Evolutionary conservation across 2,888 invertebrate species (phyloP).

Genomic region (Vanessa cardui): DNA sequence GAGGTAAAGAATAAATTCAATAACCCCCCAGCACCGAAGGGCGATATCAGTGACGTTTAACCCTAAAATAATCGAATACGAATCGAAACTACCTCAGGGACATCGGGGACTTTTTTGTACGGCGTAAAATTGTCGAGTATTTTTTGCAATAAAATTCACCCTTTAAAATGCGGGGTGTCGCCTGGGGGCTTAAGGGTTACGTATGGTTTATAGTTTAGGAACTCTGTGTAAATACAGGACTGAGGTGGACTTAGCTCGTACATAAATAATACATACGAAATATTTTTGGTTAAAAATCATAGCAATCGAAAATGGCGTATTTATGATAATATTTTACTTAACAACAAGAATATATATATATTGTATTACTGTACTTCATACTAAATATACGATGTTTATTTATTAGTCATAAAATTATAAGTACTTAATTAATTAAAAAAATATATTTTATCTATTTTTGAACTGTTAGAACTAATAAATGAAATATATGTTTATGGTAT

Average conservation of each 20-base stretch:
- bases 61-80: conserved; percentile 81
- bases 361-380: no score
- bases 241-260: background rate
- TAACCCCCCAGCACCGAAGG: conserved; percentile 71
- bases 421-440: no score
- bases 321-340: no score
- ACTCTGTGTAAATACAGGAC: conserved; percentile 36
- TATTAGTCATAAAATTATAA: no score
- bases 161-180: conserved; percentile 61
- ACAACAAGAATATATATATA: no score
- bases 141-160: conserved; percentile 73
- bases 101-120: conserved; percentile 68
- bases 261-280: background rate
- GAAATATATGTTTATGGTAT: no score
- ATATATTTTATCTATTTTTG: no score
- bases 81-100: conserved; percentile 82
- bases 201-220: conserved; percentile 38
- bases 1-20: conserved; percentile 70
- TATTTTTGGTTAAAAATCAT: background rate
- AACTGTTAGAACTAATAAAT: no score
- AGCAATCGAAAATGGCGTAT: no score
- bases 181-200: conserved; percentile 37
- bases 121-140: conserved; percentile 76
- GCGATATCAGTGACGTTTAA: conserved; percentile 82
- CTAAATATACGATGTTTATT: no score